These are phyloP conservation scores for Nyctibius grandis DNA, from an alignment of 2,797 vertebrate species.

Conservation along the genomic window DNA sequence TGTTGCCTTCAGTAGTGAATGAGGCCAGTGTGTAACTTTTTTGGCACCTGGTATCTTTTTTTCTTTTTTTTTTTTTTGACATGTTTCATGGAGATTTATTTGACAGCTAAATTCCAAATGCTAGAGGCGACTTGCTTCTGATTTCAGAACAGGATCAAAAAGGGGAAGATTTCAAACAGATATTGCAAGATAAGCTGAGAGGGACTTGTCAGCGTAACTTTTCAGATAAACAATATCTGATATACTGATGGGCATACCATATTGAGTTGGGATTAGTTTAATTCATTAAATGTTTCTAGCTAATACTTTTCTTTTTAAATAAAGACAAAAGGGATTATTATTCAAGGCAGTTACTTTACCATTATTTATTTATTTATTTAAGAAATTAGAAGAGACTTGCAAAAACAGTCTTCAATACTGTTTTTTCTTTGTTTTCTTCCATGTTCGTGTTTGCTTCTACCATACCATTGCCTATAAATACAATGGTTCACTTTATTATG, in stretches of 20 bases:
- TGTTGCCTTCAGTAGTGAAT: neutral
- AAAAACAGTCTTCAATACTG: neutral
- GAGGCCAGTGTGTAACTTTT: neutral
- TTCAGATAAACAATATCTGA: neutral
- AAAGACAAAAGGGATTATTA: conserved; percentile 34
- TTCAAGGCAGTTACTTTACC: conserved; percentile 38
- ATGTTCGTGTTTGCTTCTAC: neutral
- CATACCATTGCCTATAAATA: neutral
- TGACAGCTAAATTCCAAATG: conserved; percentile 43
- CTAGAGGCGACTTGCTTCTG: neutral
- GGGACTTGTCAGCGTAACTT: neutral
- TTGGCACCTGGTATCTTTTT: neutral
- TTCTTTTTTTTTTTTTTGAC: neutral
- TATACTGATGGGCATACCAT: neutral
- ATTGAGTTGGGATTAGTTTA: conserved; percentile 26
- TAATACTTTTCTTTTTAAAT: conserved; percentile 48
- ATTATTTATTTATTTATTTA: neutral
- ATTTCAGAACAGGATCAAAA: neutral
- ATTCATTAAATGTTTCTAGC: conserved; percentile 55
- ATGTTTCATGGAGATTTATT: neutral
- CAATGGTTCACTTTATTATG: neutral
- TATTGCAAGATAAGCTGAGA: conserved; percentile 1
- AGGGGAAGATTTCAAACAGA: conserved; percentile 8
- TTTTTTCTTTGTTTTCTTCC: neutral
- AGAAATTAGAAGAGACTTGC: conserved; percentile 21